Base-by-base conservation (phyloP, 2,113 vertebrate species). In the Caretta caretta region DNA sequence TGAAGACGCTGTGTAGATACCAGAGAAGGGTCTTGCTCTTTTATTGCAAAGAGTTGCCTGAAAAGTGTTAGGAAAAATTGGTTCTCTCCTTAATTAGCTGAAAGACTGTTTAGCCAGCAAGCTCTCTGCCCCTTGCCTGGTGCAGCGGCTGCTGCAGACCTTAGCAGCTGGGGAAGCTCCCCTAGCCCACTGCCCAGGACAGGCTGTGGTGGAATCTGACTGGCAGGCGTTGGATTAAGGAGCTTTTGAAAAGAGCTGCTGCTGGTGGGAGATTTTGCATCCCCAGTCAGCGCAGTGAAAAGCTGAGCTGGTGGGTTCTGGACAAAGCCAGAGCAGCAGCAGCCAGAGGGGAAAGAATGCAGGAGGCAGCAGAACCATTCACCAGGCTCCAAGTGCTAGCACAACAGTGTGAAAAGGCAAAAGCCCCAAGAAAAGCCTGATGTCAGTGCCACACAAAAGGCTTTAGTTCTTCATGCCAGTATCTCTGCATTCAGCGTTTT, bases 321-420 rank as follows among this genome's bases (percentile, higher is more conserved):
- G 93, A 96, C 96, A 97, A 97, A 97, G 97, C 92, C 75, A 13
- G 86, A 31, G 90, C 92, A 94, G 90, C 6, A 91, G 89, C 92
- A 93, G 94, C 83, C 25, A 3, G 25, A 87, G 89, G 83, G 93
- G 94, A 93, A 98, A 94, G 97, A 97, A 97, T 97, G 97, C 96
- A 87, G 96, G 93, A 96, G 95, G 96, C 97, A 97, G 96, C 97
- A 97, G 95, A 96, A 95, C 93, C 91, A 96, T 96, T 97, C 96
- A 95, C 25, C 42, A 4, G 10, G 48, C 35, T 48, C 19, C 25
- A 35, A 35, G 91, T 85, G 48, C 91, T 80, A 3, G 65, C 85
- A 93, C 80, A 91, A 57, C 95, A 90, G 97, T 38, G 1, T 94
- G 94, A 96, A 97, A 97, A 96, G 88, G 87, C 90, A 72, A 93